Evolutionary conservation across 2,797 vertebrate species (phyloP).

Genomic region (Phylloscopus collybita): DNA sequence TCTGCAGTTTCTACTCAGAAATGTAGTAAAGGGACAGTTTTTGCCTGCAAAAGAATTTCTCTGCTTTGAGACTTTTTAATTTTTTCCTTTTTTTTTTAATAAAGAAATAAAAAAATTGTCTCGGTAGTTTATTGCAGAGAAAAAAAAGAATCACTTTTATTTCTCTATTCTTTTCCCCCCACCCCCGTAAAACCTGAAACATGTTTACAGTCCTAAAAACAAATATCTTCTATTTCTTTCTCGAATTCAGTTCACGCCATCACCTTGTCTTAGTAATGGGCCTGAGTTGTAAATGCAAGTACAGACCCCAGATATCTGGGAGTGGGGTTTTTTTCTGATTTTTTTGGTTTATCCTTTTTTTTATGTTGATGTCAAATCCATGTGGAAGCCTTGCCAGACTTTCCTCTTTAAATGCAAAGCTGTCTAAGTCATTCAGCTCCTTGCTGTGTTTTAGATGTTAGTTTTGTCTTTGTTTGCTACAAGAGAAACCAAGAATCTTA

Average conservation of each 20-base stretch:
- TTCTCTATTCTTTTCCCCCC: neutral
- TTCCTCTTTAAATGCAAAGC: neutral
- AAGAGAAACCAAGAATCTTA: neutral
- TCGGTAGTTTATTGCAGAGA: neutral
- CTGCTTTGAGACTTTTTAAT: neutral
- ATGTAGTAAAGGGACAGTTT: neutral
- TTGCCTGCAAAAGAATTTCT: neutral
- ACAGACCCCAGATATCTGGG: neutral
- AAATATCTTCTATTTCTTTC: neutral
- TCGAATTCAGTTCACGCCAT: neutral
- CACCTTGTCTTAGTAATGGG: neutral
- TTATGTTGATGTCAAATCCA: neutral
- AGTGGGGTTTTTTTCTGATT: fast-evolving
- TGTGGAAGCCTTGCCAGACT: neutral
- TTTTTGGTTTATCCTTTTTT: neutral
- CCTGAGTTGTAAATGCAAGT: neutral
- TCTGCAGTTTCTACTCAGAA: neutral
- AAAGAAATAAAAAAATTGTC: neutral
- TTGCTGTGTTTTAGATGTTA: neutral
- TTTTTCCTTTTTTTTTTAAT: fast-evolving
- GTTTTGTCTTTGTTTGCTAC: neutral
- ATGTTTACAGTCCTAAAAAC: neutral
- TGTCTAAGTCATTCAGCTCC: neutral
- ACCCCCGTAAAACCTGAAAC: neutral
- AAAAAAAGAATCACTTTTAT: neutral